Percentiles rank a stretch among this genome's conserved stretches.
Conservation (phyloP, 2,888 invertebrate genomes). For the Oscheius sp. region DNA sequence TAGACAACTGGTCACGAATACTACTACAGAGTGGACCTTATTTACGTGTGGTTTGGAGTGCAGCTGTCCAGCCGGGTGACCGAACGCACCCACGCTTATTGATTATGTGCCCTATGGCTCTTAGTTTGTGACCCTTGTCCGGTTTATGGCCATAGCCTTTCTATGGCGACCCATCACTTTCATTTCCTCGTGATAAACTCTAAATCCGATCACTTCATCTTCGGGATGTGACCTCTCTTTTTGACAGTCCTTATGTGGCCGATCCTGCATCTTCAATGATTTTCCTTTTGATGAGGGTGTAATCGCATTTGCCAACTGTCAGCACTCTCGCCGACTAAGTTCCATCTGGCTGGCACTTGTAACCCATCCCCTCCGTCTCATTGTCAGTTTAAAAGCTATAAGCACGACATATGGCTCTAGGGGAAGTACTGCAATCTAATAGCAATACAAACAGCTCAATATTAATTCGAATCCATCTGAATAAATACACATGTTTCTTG, state of each 20-base stretch:
- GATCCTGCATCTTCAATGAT: no score
- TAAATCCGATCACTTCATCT: neutral
- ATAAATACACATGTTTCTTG: neutral
- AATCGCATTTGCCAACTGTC: slow-evolving; percentile 28
- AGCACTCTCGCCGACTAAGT: slow-evolving; percentile 5
- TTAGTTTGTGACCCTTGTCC: slow-evolving; percentile 35
- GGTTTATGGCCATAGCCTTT: slow-evolving; percentile 23
- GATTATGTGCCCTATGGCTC: slow-evolving; percentile 24
- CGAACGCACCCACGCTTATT: slow-evolving; percentile 31
- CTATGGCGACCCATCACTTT: slow-evolving; percentile 7
- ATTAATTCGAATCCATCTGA: no score
- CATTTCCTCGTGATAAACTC: slow-evolving; percentile 19
- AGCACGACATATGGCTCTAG: neutral
- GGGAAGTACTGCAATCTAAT: slow-evolving; percentile 6
- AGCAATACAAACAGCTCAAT: neutral
- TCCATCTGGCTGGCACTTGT: no score
- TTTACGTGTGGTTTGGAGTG: slow-evolving; percentile 29
- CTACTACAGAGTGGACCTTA: slow-evolving; percentile 23
- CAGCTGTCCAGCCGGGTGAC: slow-evolving; percentile 37
- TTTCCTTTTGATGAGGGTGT: neutral
- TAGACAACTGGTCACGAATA: neutral
- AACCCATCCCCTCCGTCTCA: slow-evolving; percentile 3
- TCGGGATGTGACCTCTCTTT: neutral
- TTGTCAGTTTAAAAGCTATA: neutral
- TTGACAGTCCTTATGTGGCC: neutral